These are phyloP conservation scores for Potorous gilbertii DNA, from an alignment of 2,797 vertebrate genomes.

Conservation along the genomic window DNA sequence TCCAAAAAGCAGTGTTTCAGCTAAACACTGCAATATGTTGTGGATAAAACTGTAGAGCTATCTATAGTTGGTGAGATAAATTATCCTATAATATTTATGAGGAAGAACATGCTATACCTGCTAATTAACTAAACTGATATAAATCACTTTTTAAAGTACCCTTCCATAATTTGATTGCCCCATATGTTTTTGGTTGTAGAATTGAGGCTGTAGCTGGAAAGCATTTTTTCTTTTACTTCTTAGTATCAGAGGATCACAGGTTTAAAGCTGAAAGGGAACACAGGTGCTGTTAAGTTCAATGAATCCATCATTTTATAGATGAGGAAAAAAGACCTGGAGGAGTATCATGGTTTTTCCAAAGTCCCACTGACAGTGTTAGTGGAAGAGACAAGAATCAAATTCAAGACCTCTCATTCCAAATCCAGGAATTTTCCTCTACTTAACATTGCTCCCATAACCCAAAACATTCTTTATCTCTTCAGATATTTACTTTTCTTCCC, in stretches of 20 bases:
- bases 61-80: conserved; percentile 64
- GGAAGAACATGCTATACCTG: conserved; percentile 57
- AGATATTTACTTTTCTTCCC: too few species aligned
- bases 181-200: background rate
- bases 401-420: background rate
- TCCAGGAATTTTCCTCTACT: background rate
- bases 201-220: background rate
- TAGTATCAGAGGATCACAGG: too few species aligned
- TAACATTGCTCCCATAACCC: background rate
- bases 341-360: background rate
- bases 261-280: too few species aligned
- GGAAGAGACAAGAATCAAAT: background rate
- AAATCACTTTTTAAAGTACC: conserved; percentile 51
- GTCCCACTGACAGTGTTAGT: background rate
- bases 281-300: background rate
- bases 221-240: background rate
- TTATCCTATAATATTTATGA: conserved; percentile 50
- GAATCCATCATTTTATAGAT: background rate
- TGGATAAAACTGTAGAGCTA: conserved; percentile 56
- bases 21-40: conserved; percentile 68
- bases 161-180: background rate
- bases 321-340: background rate
- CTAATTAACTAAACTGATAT: conserved; percentile 64
- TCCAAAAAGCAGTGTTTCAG: conserved; percentile 43
- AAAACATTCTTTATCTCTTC: background rate